phyloP scores from a whole-genome alignment of 2,888 invertebrate genomes.

The Eurytoma adleriae region DNA sequence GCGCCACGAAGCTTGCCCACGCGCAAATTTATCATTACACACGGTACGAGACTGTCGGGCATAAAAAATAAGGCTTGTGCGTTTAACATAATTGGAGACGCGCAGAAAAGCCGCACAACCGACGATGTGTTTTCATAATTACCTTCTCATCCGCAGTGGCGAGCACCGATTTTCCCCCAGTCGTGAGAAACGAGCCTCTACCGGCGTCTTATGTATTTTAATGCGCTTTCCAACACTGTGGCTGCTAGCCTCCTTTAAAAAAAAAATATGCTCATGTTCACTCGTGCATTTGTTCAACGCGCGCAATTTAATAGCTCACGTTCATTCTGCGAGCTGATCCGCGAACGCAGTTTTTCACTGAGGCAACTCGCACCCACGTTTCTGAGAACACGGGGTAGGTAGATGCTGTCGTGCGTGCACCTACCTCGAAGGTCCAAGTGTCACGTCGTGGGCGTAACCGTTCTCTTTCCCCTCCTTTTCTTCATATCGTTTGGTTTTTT shows the following conservation, averaged over 20 bases:
- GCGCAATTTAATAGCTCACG: neutral
- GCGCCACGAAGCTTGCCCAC: neutral
- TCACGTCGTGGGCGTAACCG: conserved; percentile 22
- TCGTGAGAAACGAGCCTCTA: neutral
- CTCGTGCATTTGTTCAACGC: neutral
- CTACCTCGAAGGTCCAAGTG: neutral
- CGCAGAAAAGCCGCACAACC: neutral
- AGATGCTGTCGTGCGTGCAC: neutral
- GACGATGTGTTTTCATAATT: conserved; percentile 24
- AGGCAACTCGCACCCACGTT: neutral
- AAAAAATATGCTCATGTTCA: neutral
- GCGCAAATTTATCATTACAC: conserved; percentile 23
- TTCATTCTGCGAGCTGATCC: neutral
- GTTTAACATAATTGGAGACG: neutral
- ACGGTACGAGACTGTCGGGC: neutral
- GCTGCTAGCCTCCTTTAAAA: neutral
- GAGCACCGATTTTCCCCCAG: neutral
- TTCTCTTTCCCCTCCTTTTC: conserved; percentile 9
- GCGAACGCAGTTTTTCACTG: neutral
- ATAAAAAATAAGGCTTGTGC: neutral
- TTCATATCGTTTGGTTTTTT: conserved; percentile 13
- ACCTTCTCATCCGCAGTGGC: neutral
- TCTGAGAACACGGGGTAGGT: conserved; percentile 26
- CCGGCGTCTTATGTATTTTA: neutral
- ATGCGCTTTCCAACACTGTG: neutral